Percentiles rank a stretch among this genome's conserved stretches.
Evolutionary conservation across 1,140 invertebrate species (phyloP).

Genomic region (Papilio aristodemus): DNA sequence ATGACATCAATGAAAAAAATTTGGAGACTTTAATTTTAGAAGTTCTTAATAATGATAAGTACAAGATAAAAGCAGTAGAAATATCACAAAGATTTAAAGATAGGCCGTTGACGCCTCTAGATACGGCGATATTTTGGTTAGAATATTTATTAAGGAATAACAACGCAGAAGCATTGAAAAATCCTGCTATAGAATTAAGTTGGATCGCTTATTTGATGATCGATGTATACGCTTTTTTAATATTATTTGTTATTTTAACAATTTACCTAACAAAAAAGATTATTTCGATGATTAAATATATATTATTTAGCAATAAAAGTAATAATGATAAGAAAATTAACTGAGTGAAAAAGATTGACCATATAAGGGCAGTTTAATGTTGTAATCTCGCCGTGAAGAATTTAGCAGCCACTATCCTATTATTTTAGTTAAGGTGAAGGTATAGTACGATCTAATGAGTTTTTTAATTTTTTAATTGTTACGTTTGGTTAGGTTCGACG

Average conservation of each 20-base stretch:
- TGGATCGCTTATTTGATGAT: constrained; percentile 83
- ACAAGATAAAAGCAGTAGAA: constrained; percentile 63
- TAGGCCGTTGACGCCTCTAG: constrained; percentile 76
- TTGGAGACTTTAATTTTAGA: constrained; percentile 49
- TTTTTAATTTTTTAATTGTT: no score
- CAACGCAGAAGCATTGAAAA: constrained; percentile 81
- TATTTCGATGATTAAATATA: background rate
- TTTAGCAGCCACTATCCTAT: no score
- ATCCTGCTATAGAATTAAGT: constrained; percentile 79
- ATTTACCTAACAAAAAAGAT: background rate
- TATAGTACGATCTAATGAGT: no score
- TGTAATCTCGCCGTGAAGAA: no score
- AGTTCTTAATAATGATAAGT: constrained; percentile 55
- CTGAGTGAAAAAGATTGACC: no score
- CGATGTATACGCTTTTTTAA: constrained; percentile 77
- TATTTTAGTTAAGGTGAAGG: no score
- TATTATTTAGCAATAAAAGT: background rate
- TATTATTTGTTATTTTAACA: background rate
- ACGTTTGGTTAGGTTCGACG: no score
- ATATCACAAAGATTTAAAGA: constrained; percentile 79
- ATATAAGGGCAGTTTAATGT: no score
- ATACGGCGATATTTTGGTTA: constrained; percentile 83
- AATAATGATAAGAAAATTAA: constrained; percentile 11
- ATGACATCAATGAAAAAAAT: constrained; percentile 62
- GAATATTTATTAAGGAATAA: constrained; percentile 82